Conservation (phyloP, 1,140 invertebrate genomes). For the Drosophila pseudoobscura region DNA sequence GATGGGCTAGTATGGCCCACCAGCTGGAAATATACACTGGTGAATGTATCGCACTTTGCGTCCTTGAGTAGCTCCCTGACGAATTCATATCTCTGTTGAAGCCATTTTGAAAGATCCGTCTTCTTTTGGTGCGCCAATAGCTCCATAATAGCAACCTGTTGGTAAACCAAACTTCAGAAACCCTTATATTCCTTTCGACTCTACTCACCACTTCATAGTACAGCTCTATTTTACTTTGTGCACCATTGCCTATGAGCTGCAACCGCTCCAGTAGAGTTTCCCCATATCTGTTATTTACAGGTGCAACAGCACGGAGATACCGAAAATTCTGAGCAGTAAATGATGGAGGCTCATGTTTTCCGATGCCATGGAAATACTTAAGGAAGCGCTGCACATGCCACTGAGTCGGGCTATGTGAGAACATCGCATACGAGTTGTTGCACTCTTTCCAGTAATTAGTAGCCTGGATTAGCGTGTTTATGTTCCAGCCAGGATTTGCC, state of each 20-base stretch:
- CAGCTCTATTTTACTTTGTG: slow-evolving; percentile 17
- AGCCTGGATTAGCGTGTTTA: slow-evolving; percentile 9
- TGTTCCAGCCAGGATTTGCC: slow-evolving; percentile 22
- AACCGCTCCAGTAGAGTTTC: slow-evolving; percentile 25
- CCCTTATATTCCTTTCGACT: too few relatives aligned
- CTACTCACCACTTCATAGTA: slow-evolving; percentile 63
- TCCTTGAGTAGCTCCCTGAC: slow-evolving; percentile 14
- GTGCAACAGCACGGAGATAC: slow-evolving; percentile 20
- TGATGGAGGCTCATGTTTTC: background rate
- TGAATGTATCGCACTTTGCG: slow-evolving; percentile 12
- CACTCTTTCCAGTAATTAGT: slow-evolving; percentile 37
- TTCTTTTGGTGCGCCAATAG: slow-evolving; percentile 11
- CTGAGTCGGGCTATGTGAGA: slow-evolving; percentile 42
- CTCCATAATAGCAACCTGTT: slow-evolving; percentile 38
- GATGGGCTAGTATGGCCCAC: background rate
- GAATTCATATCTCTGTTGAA: slow-evolving; percentile 12
- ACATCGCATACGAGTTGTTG: slow-evolving; percentile 52
- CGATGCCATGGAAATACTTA: slow-evolving; percentile 49
- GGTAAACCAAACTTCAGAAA: background rate
- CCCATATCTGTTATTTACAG: slow-evolving; percentile 3
- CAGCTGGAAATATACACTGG: slow-evolving; percentile 39
- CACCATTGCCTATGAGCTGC: slow-evolving; percentile 1
- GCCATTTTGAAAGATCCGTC: slow-evolving; percentile 20
- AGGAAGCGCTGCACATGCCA: slow-evolving; percentile 51
- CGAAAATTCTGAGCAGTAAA: slow-evolving; percentile 37